phyloP scores from a whole-genome alignment of 2,888 invertebrate species.

The Rhingia campestris region DNA sequence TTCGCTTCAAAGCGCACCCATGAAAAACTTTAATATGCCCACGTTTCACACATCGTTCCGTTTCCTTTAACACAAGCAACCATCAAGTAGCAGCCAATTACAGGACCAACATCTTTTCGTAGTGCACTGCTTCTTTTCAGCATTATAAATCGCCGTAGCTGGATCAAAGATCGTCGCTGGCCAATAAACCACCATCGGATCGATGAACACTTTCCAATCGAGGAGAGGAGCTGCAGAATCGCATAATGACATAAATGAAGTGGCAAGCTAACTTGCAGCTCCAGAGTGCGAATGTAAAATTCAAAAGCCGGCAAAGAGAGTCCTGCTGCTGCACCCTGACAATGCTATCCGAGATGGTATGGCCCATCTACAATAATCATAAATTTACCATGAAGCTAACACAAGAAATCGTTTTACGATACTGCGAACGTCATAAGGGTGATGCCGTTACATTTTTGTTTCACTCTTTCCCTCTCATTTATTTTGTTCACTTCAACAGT shows the following conservation, averaged over 20 bases:
- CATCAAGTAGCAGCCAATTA: slow-evolving; percentile 31
- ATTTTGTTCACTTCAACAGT: background rate
- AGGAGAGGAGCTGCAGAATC: slow-evolving; percentile 31
- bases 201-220: slow-evolving; percentile 6
- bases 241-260: slow-evolving; percentile 55
- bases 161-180: slow-evolving; percentile 54
- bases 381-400: slow-evolving; percentile 69
- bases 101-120: background rate
- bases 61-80: background rate
- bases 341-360: background rate
- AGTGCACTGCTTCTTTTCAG: slow-evolving; percentile 32
- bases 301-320: background rate
- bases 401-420: slow-evolving; percentile 73
- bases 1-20: slow-evolving; percentile 1
- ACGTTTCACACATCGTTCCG: background rate
- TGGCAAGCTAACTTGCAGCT: slow-evolving; percentile 39
- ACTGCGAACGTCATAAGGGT: slow-evolving; percentile 51
- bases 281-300: slow-evolving; percentile 6
- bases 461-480: background rate
- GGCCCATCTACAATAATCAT: slow-evolving; percentile 64
- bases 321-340: background rate
- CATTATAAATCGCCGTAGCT: slow-evolving; percentile 60
- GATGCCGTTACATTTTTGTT: slow-evolving; percentile 39
- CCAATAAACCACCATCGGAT: slow-evolving; percentile 58
- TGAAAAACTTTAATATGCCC: slow-evolving; percentile 16